These are phyloP conservation scores for Nasua narica DNA, from an alignment of 2,797 vertebrate species.

Conservation along the genomic window DNA sequence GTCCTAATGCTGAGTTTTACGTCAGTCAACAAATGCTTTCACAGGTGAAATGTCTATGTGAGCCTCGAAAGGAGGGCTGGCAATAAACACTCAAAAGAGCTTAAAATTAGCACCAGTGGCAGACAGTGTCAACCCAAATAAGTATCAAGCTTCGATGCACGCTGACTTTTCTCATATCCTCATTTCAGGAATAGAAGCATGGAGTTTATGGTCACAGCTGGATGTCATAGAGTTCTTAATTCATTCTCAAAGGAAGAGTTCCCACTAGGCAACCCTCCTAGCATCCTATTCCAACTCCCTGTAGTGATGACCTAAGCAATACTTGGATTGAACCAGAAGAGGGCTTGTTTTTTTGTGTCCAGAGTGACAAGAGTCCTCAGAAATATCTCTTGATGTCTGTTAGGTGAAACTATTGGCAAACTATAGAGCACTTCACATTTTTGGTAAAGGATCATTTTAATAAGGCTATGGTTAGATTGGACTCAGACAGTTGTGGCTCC, in stretches of 20 bases:
- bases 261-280: constrained; percentile 62
- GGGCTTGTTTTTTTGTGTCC: neutral
- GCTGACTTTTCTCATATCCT: neutral
- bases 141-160: constrained; percentile 66
- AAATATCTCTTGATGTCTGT: neutral
- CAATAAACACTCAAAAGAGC: constrained; percentile 55
- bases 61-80: neutral
- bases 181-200: constrained; percentile 35
- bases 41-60: constrained; percentile 22
- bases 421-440: neutral
- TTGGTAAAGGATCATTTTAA: neutral
- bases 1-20: constrained; percentile 49
- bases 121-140: constrained; percentile 70
- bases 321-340: neutral
- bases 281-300: neutral
- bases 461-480: neutral
- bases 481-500: neutral
- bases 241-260: constrained; percentile 70
- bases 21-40: constrained; percentile 60
- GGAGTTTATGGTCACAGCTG: constrained; percentile 78
- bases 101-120: constrained; percentile 54
- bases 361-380: neutral
- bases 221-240: constrained; percentile 74
- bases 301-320: neutral
- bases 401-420: neutral